Evolutionary conservation across 2,797 vertebrate species (phyloP), one percentile per base, ranked within the genome.

Genomic region (Vireo griseus): DNA sequence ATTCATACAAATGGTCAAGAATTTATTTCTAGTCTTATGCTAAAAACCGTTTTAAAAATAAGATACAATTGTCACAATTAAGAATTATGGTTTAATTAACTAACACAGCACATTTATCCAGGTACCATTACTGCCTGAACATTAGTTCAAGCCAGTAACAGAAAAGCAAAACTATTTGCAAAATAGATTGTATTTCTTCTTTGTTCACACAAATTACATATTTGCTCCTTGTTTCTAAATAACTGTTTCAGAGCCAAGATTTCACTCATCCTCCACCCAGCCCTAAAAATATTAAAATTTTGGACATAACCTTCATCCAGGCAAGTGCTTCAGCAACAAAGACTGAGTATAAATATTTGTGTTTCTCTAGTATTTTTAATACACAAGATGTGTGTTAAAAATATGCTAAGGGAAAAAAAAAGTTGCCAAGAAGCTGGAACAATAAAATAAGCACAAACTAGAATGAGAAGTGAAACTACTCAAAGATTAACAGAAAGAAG

Each of bases 401-500:
- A 39, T 15, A 68, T 16, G 7, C 11, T 29, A n/a, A 35, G 8
- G 5, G 9, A 17, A 40, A 63, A 8, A 8, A 13, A 37, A 33
- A 35, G 10, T 44, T 51, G 52, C 3, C 17, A 61, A 37, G 16
- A 75, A 84, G 17, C 7, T 59, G 42, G 52, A 86, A 86, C n/a
- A 79, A 65, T 77, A 94, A 81, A 93, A 86, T 52, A 73, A 88
- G 55, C 29, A 90, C 72, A 75, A 81, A 66, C 40, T 75, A 86
- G 63, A 94, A 87, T 79, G 54, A 88, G 94, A 96, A 96, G 85
- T 57, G 94, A 94, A 96, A 97, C 76, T 75, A 82, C 26, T 81
- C 29, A 26, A 73, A 81, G 25, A 71, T 58, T 58, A 89, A 75
- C 55, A 75, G 63, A 95, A 96, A 96, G 69, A 88, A 91, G 94